phyloP scores from a whole-genome alignment of 2,797 vertebrate species.

The Limosa lapponica region DNA sequence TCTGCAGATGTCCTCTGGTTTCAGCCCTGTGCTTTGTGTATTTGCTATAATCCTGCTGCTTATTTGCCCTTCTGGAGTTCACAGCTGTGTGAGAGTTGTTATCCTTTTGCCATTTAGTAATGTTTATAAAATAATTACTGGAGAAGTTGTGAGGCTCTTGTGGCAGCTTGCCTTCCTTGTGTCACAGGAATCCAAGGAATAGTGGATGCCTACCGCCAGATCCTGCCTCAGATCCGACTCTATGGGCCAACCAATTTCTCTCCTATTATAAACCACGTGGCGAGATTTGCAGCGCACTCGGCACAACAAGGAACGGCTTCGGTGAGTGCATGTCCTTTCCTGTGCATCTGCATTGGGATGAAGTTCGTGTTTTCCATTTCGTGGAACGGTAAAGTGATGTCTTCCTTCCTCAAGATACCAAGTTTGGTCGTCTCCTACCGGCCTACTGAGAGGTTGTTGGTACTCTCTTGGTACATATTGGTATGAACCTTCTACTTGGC shows the following conservation, averaged over 20 bases:
- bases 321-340: conserved; percentile 74
- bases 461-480: background rate
- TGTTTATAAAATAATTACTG: background rate
- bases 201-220: conserved; percentile 86
- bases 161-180: background rate
- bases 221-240: conserved; percentile 86
- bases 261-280: conserved; percentile 91
- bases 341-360: background rate
- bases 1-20: background rate
- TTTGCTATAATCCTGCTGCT: background rate
- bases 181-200: conserved; percentile 89
- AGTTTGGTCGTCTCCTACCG: background rate
- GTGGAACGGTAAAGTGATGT: background rate
- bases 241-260: conserved; percentile 96
- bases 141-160: background rate
- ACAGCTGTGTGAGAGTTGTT: background rate
- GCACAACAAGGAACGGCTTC: conserved; percentile 81
- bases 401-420: background rate
- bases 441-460: background rate
- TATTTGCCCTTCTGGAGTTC: background rate
- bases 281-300: conserved; percentile 80
- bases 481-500: background rate
- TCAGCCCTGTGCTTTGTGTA: background rate
- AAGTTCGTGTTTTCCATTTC: background rate
- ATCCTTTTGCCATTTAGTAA: background rate